A percentile compares a stretch with the other conserved stretches of the same genome.
Evolutionary conservation across 2,797 vertebrate species (phyloP).

Genomic region (Phoxinus dragarum): DNA sequence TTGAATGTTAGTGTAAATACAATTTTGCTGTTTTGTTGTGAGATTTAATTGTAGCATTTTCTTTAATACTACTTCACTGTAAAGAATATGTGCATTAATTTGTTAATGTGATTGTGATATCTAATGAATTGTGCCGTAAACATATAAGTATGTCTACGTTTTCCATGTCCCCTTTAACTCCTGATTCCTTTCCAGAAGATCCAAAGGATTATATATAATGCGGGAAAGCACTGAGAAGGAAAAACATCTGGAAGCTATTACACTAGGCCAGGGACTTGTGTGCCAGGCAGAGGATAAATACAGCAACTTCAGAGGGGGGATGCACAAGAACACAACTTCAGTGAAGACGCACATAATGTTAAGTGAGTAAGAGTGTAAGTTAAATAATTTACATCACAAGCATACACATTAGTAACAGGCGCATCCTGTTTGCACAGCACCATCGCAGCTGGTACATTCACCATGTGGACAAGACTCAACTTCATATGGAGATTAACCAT

Average conservation of each 20-base stretch:
- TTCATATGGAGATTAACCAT: constrained; percentile 1
- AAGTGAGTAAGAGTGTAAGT: not conserved
- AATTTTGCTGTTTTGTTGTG: not conserved
- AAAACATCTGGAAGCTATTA: constrained; percentile 66
- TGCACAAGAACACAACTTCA: not conserved
- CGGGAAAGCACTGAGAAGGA: constrained; percentile 38
- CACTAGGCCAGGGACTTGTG: constrained; percentile 64
- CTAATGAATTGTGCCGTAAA: not conserved
- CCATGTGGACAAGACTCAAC: constrained; percentile 4
- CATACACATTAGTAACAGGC: not conserved
- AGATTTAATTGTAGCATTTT: not conserved
- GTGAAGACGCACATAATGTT: not conserved
- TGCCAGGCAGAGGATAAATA: constrained; percentile 37
- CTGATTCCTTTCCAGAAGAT: not conserved
- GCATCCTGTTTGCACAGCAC: not conserved
- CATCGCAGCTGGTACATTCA: not conserved
- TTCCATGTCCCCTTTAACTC: not conserved
- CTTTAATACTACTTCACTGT: not conserved
- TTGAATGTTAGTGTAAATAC: not conserved
- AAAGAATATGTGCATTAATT: not conserved
- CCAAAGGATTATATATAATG: not conserved
- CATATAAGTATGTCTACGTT: too few relatives aligned
- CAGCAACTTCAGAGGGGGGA: not conserved
- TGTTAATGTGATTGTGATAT: not conserved
- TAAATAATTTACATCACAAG: constrained; percentile 5